A percentile compares a stretch with the other conserved stretches of the same genome.
phyloP scores from a whole-genome alignment of 2,888 invertebrate species.

The Acanthosepion pharaonis region DNA sequence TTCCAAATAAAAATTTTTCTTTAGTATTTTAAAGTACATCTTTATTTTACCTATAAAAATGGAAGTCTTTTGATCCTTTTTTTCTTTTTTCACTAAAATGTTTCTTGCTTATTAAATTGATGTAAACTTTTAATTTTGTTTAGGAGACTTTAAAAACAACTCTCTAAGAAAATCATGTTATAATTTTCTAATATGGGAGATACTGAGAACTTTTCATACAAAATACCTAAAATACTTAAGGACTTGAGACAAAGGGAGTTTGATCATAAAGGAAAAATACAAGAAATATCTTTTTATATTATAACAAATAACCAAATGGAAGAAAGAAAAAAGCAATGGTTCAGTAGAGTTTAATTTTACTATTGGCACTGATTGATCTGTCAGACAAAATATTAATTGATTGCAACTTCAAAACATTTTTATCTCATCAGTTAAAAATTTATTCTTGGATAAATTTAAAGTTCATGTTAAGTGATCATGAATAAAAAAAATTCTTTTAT shows the following conservation, averaged over 20 bases:
- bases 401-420: not conserved
- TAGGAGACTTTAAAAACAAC: too few relatives aligned
- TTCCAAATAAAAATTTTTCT: too few relatives aligned
- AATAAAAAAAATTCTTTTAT: not conserved
- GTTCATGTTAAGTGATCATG: constrained; percentile 33
- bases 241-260: not conserved
- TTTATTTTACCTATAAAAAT: too few relatives aligned
- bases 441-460: constrained; percentile 12
- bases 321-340: not conserved
- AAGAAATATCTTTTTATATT: not conserved
- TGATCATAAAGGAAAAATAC: not conserved
- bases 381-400: constrained; percentile 33
- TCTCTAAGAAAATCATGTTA: too few relatives aligned
- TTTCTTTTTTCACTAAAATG: too few relatives aligned
- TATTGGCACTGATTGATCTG: not conserved
- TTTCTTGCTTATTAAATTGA: too few relatives aligned
- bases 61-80: too few relatives aligned
- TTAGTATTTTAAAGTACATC: too few relatives aligned
- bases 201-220: too few relatives aligned
- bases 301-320: not conserved
- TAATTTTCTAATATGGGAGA: too few relatives aligned
- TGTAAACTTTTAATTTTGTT: too few relatives aligned
- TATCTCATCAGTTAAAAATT: constrained; percentile 1
- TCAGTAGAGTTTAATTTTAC: not conserved
- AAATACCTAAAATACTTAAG: not conserved